Evolutionary conservation across 2,888 invertebrate species (phyloP), one percentile per base, ranked within the genome.

Genomic region (Mimas tiliae): DNA sequence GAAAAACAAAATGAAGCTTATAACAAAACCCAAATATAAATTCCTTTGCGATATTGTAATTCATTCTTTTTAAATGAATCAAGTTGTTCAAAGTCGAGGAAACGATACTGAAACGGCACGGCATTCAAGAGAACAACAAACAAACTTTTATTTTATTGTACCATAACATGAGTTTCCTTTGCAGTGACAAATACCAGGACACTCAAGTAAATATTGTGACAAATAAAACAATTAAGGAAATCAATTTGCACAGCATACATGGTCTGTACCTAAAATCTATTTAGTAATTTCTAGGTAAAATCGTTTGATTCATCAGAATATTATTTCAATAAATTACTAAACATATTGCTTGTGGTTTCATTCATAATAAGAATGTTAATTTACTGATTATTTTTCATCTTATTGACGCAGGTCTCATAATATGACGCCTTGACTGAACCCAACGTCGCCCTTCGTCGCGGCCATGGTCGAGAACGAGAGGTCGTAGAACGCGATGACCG

Each of bases 1-100:
- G 42, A 42, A 21, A 38, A 19, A 19, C 19, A 19, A 58, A 58
- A 38, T 58, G 9, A 58, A 42, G 19, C 6, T 19, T 38, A 12
- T 6, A 58, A 42, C 58, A 58, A 42, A 58, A 42, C 4, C 38
- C 6, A 58, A 58, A 58, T 19, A 19, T 11, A 58, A 58, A 52
- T 50, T 52, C 52, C 52, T 19, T 16, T 38, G 38, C 1, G 3
- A 19, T 19, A 42, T 58, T 12, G 19, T 42, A 12, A 21, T 19
- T 58, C 42, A 58, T 58, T 58, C 12, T 12, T 58, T 19, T 58
- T 12, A 58, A 58, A 42, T 58, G 58, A 58, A 42, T 58, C 42
- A 58, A 42, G 58, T 50, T 50, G 50, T 34, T 9, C 12, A 38
- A 19, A 58, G 11, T 58, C 58, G 58, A 19, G 58, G 58, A 42